Evolutionary conservation across 1,140 invertebrate genomes (phyloP).

Genomic region (Harlomillsia oculata): DNA sequence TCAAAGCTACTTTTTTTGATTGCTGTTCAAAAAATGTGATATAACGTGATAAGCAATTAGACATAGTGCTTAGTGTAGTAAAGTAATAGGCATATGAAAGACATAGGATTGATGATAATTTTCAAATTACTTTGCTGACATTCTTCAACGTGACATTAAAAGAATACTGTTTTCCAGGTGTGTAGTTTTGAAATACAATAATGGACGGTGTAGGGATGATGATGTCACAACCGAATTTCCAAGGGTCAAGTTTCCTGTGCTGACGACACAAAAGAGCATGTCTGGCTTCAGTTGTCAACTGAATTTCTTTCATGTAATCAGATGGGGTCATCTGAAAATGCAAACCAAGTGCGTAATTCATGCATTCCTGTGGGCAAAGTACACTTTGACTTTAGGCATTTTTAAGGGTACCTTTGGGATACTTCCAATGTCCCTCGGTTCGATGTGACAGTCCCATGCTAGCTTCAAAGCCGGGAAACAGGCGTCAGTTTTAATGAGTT

Average conservation of each 20-base stretch:
- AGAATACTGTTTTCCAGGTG: conserved; percentile 37
- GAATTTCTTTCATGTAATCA: conserved; percentile 25
- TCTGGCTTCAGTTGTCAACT: conserved; percentile 19
- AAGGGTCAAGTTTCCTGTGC: conserved; percentile 16
- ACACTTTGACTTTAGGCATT: background rate
- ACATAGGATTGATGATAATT: background rate
- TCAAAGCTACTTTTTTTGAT: conserved; percentile 23
- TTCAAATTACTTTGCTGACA: conserved; percentile 37
- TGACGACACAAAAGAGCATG: conserved; percentile 14
- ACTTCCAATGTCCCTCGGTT: background rate
- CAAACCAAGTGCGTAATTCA: background rate
- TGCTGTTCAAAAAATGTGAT: background rate
- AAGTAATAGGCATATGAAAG: too few relatives aligned
- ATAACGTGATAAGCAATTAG: background rate
- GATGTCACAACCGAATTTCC: conserved; percentile 10
- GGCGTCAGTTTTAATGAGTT: conserved; percentile 5
- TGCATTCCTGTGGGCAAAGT: background rate
- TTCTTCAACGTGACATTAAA: conserved; percentile 40
- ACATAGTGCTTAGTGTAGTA: too few relatives aligned
- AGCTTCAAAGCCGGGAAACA: conserved; percentile 25
- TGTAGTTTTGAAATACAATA: conserved; percentile 39
- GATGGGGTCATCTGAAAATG: conserved; percentile 22
- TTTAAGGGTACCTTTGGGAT: conserved; percentile 15
- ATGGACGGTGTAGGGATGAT: conserved; percentile 21
- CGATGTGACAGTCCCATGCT: conserved; percentile 25